phyloP scores from a whole-genome alignment of 2,113 vertebrate species.

The Corvus cornix region DNA sequence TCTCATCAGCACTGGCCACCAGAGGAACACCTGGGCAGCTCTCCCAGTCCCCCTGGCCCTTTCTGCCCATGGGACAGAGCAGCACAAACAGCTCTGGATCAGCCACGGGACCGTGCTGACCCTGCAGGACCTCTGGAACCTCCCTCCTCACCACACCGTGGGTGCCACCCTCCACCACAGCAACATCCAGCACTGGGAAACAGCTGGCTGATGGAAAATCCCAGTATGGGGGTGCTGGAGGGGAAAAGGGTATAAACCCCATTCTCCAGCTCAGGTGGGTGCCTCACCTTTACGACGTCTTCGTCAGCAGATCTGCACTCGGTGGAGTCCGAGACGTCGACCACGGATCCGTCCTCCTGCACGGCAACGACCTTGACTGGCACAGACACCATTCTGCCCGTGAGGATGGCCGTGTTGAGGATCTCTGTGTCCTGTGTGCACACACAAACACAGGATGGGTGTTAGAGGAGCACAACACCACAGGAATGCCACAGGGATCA shows the following conservation, averaged over 20 bases:
- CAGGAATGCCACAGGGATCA: accelerated
- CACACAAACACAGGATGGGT: accelerated
- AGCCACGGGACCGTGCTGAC: accelerated
- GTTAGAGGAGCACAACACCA: neutral
- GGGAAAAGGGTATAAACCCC: neutral
- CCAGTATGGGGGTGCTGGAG: accelerated
- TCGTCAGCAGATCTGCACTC: conserved; percentile 77
- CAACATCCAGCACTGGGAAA: neutral
- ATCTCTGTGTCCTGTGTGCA: conserved; percentile 71
- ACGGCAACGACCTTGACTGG: conserved; percentile 75
- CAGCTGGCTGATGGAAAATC: neutral
- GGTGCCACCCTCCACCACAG: neutral
- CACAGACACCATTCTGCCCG: conserved; percentile 65
- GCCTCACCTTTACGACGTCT: conserved; percentile 75
- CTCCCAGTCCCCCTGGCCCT: neutral
- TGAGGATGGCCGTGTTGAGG: conserved; percentile 78
- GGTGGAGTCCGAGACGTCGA: conserved; percentile 58
- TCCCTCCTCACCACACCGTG: accelerated
- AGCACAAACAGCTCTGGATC: accelerated
- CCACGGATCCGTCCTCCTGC: conserved; percentile 73
- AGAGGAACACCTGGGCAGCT: neutral
- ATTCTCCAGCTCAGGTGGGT: accelerated
- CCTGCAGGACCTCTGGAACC: neutral
- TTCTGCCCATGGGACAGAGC: neutral
- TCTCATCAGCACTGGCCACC: neutral